phyloP scores from a whole-genome alignment of 2,113 vertebrate genomes.

The Bubo scandiacus region DNA sequence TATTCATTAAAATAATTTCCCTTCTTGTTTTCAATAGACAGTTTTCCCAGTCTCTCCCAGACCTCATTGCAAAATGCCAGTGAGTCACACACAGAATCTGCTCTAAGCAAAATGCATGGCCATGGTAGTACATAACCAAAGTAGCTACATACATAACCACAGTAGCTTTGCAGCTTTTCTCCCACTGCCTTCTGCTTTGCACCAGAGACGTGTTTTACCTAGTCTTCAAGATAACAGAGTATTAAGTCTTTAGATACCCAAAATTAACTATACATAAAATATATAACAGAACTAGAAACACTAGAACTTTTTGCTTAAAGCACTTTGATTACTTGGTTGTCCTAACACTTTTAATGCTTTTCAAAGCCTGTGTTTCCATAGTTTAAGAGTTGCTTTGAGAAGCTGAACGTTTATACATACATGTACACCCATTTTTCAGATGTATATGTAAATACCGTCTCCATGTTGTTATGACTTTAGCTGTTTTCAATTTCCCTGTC shows the following conservation, averaged over 20 bases:
- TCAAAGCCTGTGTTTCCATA: not conserved
- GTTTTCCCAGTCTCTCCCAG: slow-evolving; percentile 89
- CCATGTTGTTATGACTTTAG: not conserved
- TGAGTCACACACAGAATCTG: slow-evolving; percentile 73
- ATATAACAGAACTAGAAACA: not conserved
- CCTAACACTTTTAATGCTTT: not conserved
- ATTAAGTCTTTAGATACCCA: not conserved
- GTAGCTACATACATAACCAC: not conserved
- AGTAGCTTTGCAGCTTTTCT: not conserved
- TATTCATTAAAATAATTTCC: slow-evolving; percentile 8
- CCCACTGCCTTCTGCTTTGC: not conserved
- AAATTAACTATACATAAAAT: not conserved
- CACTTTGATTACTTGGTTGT: not conserved
- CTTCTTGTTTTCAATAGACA: slow-evolving; percentile 81
- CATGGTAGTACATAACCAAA: not conserved
- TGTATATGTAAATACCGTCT: not conserved
- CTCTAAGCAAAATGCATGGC: slow-evolving; percentile 9
- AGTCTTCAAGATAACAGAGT: not conserved
- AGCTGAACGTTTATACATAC: not conserved
- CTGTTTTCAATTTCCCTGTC: not conserved
- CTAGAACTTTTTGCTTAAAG: not conserved
- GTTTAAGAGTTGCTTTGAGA: not conserved
- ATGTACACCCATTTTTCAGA: not conserved
- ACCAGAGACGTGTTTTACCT: not conserved
- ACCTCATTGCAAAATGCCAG: slow-evolving; percentile 90